phyloP scores from a whole-genome alignment of 2,113 vertebrate species.

The Myanophis thanlyinensis region DNA sequence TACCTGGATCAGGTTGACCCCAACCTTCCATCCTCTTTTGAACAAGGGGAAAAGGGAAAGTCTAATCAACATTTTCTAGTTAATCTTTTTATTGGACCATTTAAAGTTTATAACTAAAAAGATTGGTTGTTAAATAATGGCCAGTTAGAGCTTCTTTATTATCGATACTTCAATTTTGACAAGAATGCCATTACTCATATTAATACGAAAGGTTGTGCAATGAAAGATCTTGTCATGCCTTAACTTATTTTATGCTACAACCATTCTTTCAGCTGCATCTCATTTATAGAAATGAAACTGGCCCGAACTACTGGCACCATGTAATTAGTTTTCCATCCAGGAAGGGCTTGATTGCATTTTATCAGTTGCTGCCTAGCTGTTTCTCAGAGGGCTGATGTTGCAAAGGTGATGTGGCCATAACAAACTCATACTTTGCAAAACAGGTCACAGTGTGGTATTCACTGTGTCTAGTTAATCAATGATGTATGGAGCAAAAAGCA shows the following conservation, averaged over 20 bases:
- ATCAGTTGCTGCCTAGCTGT: not conserved
- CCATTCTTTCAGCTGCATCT: slow-evolving; percentile 38
- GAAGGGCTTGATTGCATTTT: slow-evolving; percentile 18
- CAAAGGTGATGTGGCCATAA: slow-evolving; percentile 29
- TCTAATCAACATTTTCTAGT: not conserved
- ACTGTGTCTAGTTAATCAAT: slow-evolving; percentile 7
- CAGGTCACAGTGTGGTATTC: slow-evolving; percentile 4
- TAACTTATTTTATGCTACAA: slow-evolving; percentile 37
- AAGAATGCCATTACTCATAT: not conserved
- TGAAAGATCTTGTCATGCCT: slow-evolving; percentile 16
- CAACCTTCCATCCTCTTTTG: not conserved
- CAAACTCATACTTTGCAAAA: slow-evolving; percentile 12
- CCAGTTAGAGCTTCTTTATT: not conserved
- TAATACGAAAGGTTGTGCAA: not conserved
- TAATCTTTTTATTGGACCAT: not conserved
- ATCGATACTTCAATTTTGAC: not conserved
- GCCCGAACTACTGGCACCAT: slow-evolving; percentile 51
- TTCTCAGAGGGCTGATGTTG: slow-evolving; percentile 26
- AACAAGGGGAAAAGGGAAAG: not conserved
- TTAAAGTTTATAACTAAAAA: not conserved
- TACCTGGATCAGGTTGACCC: not conserved
- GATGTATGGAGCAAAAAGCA: not conserved
- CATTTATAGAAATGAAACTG: slow-evolving; percentile 53
- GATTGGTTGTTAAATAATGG: not conserved
- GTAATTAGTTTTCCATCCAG: slow-evolving; percentile 38